Base-by-base conservation (phyloP, 2,113 vertebrate species). In the Meleagris gallopavo region DNA sequence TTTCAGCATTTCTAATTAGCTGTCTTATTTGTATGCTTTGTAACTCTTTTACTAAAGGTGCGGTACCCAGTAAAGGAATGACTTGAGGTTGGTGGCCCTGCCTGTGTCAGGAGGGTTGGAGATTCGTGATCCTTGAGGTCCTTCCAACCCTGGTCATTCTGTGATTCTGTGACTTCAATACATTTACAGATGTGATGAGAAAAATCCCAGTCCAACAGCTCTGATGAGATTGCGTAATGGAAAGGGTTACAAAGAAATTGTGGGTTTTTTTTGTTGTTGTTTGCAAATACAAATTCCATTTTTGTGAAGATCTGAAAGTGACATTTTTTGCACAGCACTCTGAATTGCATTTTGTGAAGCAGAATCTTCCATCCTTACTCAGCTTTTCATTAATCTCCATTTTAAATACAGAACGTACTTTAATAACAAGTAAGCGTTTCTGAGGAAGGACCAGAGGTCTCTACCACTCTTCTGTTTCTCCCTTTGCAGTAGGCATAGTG, bases 171-270 rank as follows among this genome's bases (percentile, higher is more conserved):
- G n/a, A n/a, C n/a, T n/a, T n/a, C n/a, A 17, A 9, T 18, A 19
- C 38, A 25, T 34, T 66, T 15, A 13, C 32, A 46, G 43, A 30
- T 40, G 25, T 0, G 3, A 4, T 22, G 34, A 5, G 18, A 17
- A 62, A 57, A 38, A 18, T 83, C 25, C 11, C 25, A 29, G 3
- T 38, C 55, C 41, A 2, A 1, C 16, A 22, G n/a, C 6, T 1
- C 38, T 71, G 1, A 34, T 41, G 61, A 10, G 54, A 17, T 25
- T 43, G 45, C 27, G 3, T 20, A 5, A 16, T 19, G 45, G 61
- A 76, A 71, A 19, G n/a, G 40, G 61, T 12, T 6, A 16, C 29
- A 38, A 13, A 30, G 41, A 30, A 22, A 40, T 32, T 34, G 5
- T 15, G 8, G 2, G 22, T 11, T 4, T 46, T 46, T 5, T 0